Conservation (phyloP, 2,113 vertebrate genomes). For the Ophiodon elongatus region DNA sequence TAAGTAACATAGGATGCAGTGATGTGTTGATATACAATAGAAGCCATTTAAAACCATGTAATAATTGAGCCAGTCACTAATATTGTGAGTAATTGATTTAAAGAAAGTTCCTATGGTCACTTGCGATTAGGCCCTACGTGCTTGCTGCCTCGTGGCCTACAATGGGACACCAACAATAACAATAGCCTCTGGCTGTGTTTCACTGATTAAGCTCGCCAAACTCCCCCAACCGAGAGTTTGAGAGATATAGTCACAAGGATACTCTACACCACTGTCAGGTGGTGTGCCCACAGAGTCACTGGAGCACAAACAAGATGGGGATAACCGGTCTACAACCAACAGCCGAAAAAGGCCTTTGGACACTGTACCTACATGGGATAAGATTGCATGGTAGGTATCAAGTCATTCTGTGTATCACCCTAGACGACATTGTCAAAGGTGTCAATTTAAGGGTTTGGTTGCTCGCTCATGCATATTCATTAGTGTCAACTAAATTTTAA, state of each 20-base stretch:
- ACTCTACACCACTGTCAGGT: conserved; percentile 81
- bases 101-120: conserved; percentile 13
- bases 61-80: background rate
- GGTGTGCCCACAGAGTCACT: conserved; percentile 68
- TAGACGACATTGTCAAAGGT: conserved; percentile 74
- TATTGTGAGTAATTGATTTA: background rate
- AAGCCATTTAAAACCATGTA: background rate
- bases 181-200: conserved; percentile 46
- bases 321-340: conserved; percentile 65
- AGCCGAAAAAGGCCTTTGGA: conserved; percentile 67
- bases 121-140: conserved; percentile 37
- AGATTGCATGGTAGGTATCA: conserved; percentile 82
- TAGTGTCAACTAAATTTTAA: conserved; percentile 39
- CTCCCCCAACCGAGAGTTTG: conserved; percentile 24
- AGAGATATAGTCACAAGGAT: conserved; percentile 56
- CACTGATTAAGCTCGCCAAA: conserved; percentile 47
- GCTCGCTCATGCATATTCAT: conserved; percentile 75
- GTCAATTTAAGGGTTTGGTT: conserved; percentile 70
- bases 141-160: conserved; percentile 1
- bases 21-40: background rate
- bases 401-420: conserved; percentile 73
- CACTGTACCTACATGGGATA: conserved; percentile 69
- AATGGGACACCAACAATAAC: conserved; percentile 28
- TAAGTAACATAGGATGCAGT: background rate
- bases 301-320: conserved; percentile 76